Base-by-base conservation (phyloP, 2,113 vertebrate species). In the Arothron firmamentum region DNA sequence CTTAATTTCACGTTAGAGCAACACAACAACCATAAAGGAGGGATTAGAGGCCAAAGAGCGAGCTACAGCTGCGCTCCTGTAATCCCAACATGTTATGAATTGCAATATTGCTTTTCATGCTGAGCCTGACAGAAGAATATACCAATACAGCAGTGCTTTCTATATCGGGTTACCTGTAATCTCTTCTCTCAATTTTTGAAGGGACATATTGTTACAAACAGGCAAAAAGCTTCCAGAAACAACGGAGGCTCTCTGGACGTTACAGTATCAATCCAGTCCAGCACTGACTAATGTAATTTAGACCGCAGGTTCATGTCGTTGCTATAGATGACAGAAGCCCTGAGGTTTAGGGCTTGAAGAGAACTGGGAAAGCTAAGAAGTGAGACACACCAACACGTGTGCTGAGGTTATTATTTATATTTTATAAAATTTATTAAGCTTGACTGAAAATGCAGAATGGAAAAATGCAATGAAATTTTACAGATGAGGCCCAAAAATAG, bases 11-110 rank as follows among this genome's bases (percentile, higher is more conserved):
- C 47, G 41, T 16, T 58, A 15, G 28, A 41, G 57, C 19, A 69
- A 67, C n/a, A 60, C 38, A 59, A 43, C 46, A 28, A n/a, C 65
- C 53, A 48, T 67, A 63, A 38, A 60, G 52, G 52, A 47, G 59
- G 59, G 54, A 71, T 76, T 71, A 59, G 46, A 71, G 45, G 54
- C 65, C 70, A 54, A 53, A 55, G 23, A 67, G n/a, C 6, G 56
- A 16, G 12, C 50, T 52, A 61, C 6, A 15, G 6, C 23, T 47
- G 47, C 11, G 53, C 34, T 11, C 61, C 51, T 19, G 18, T 31
- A 55, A 58, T 34, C 48, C 31, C 47, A 28, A 28, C 25, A 56
- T 38, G 50, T 67, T 56, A 43, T 28, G 64, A 28, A 48, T 15
- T 43, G 19, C 42, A 68, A 62, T 62, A 77, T 71, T 72, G 54